Evolutionary conservation across 1,140 invertebrate genomes (phyloP).

Genomic region (Heterodera carotae): DNA sequence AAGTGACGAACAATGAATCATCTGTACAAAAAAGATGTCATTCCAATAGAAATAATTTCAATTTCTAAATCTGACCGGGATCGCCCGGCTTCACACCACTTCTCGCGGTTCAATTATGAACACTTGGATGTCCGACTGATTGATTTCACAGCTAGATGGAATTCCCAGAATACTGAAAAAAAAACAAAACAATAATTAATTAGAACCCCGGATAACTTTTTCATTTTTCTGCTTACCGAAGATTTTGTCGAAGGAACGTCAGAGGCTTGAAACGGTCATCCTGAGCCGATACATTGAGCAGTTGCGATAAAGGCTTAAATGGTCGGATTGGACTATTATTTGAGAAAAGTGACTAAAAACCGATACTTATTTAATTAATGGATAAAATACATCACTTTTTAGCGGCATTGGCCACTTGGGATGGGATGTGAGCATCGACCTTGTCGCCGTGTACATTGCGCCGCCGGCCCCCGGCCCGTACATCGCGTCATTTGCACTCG

Average conservation of each 20-base stretch:
- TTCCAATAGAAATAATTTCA: too few species aligned
- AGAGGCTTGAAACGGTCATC: conserved; percentile 54
- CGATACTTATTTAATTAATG: too few species aligned
- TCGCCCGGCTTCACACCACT: conserved; percentile 72
- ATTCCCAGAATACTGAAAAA: conserved; percentile 59
- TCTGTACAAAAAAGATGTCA: too few species aligned
- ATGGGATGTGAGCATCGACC: conserved; percentile 29
- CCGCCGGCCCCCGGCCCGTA: not conserved
- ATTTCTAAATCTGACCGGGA: conserved; percentile 88
- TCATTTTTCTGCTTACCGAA: conserved; percentile 51
- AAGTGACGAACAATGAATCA: conserved; percentile 94
- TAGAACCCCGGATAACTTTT: too few species aligned
- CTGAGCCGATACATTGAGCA: conserved; percentile 39
- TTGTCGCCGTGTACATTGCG: not conserved
- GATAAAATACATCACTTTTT: too few species aligned
- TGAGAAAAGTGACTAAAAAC: too few species aligned
- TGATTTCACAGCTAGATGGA: conserved; percentile 54
- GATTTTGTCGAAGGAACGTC: conserved; percentile 60
- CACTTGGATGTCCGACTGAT: conserved; percentile 62
- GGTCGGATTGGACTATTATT: too few species aligned
- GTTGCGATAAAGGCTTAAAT: conserved; percentile 41
- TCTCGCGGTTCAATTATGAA: conserved; percentile 47
- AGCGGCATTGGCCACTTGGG: conserved; percentile 50
- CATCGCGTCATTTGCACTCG: not conserved
- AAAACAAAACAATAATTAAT: too few species aligned